These are phyloP conservation scores for Aotus griseimembra DNA, from an alignment of 2,797 vertebrate genomes.

Conservation along the genomic window DNA sequence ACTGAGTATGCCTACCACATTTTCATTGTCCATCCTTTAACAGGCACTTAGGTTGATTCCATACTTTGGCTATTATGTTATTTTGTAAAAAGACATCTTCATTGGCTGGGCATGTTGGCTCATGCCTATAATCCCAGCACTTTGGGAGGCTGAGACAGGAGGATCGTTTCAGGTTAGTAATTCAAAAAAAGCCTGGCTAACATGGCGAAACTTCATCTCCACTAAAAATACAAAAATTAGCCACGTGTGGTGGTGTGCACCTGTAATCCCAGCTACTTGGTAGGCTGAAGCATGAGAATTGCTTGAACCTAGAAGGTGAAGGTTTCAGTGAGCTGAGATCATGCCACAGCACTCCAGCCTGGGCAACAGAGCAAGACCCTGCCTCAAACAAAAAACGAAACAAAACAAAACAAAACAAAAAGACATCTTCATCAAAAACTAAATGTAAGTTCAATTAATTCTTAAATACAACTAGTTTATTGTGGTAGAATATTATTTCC, in stretches of 20 bases:
- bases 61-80: not conserved
- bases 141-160: not conserved
- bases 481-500: not conserved
- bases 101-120: not conserved
- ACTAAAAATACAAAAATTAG: not conserved
- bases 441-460: not conserved
- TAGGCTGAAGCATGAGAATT: not conserved
- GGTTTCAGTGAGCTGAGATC: not conserved
- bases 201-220: not conserved
- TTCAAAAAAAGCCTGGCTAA: not conserved
- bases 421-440: not conserved
- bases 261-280: not conserved
- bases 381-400: not conserved
- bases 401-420: not conserved
- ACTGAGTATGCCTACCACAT: not conserved
- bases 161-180: not conserved
- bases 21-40: not conserved
- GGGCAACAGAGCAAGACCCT: not conserved
- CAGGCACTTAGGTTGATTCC: not conserved
- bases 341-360: not conserved
- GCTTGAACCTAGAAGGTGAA: not conserved
- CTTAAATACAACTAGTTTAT: not conserved
- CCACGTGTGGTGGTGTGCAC: not conserved
- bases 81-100: not conserved
- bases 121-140: not conserved